These are phyloP conservation scores for Bombus affinis DNA, from an alignment of 1,140 invertebrate species.

Conservation along the genomic window DNA sequence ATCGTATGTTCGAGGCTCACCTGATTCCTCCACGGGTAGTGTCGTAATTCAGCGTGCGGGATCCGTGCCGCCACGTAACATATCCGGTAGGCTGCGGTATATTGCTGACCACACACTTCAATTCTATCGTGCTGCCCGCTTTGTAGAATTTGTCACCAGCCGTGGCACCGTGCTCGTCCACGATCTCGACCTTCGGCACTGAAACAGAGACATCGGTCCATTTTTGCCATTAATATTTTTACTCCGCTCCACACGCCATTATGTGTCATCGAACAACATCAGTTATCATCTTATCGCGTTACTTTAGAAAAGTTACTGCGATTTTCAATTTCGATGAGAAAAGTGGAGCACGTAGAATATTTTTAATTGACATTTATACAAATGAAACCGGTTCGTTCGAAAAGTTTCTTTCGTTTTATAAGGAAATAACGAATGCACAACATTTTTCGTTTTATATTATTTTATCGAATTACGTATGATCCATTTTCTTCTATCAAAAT, in stretches of 20 bases:
- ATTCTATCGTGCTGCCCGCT: conserved; percentile 92
- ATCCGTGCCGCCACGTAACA: conserved; percentile 91
- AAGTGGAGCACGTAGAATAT: too few species aligned
- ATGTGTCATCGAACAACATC: background rate
- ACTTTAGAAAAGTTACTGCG: too few species aligned
- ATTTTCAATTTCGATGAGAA: too few species aligned
- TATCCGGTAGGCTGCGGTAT: conserved; percentile 90
- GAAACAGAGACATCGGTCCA: conserved; percentile 72
- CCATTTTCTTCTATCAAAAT: too few species aligned
- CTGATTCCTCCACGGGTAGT: conserved; percentile 92
- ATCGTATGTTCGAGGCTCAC: conserved; percentile 79
- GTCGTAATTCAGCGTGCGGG: conserved; percentile 91
- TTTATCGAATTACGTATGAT: too few species aligned
- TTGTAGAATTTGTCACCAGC: conserved; percentile 93
- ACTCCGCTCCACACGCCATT: too few species aligned
- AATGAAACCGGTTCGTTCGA: background rate
- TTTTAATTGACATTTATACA: too few species aligned
- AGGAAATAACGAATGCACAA: too few species aligned
- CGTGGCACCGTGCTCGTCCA: conserved; percentile 90
- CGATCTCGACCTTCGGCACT: conserved; percentile 93
- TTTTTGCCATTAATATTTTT: background rate
- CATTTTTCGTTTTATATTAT: too few species aligned
- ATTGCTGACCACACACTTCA: conserved; percentile 92
- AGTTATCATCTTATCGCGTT: too few species aligned
- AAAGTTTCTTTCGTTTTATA: too few species aligned